Percentiles rank a stretch among this genome's conserved stretches.
Evolutionary conservation across 1,140 invertebrate species (phyloP).

Genomic region (Drosophila seguyi): DNA sequence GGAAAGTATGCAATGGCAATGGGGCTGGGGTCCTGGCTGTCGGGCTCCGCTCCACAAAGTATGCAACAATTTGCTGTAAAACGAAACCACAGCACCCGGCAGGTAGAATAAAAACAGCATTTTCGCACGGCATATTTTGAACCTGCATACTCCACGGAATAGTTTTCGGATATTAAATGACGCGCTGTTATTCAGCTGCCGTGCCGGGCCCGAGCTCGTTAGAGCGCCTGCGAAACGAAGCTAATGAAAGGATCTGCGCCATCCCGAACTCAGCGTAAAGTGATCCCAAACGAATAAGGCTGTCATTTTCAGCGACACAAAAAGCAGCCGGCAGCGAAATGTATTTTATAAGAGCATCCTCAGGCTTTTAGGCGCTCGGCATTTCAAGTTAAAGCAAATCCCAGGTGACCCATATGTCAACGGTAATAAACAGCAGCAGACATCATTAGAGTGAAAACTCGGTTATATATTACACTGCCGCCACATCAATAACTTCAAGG

Average conservation of each 20-base stretch:
- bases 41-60: constrained; percentile 42
- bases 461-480: constrained; percentile 5
- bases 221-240: constrained; percentile 54
- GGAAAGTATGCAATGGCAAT: constrained; percentile 24
- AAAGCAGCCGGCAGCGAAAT: constrained; percentile 27
- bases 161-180: constrained; percentile 61
- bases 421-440: constrained; percentile 62
- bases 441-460: constrained; percentile 1
- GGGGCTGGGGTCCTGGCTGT: constrained; percentile 7
- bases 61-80: constrained; percentile 75
- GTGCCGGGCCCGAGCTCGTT: constrained; percentile 23
- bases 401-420: constrained; percentile 76
- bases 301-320: constrained; percentile 45
- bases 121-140: constrained; percentile 55
- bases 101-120: constrained; percentile 42
- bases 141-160: constrained; percentile 1
- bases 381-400: constrained; percentile 48
- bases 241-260: constrained; percentile 61
- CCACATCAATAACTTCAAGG: not conserved
- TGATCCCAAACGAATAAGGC: constrained; percentile 42
- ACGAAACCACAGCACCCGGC: constrained; percentile 61
- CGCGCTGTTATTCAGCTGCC: constrained; percentile 2
- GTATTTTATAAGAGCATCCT: constrained; percentile 58
- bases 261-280: constrained; percentile 44
- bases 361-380: constrained; percentile 49